A percentile compares a stretch with the other conserved stretches of the same genome.
phyloP scores from a whole-genome alignment of 2,113 vertebrate species.

The Chrysochloris asiatica region DNA sequence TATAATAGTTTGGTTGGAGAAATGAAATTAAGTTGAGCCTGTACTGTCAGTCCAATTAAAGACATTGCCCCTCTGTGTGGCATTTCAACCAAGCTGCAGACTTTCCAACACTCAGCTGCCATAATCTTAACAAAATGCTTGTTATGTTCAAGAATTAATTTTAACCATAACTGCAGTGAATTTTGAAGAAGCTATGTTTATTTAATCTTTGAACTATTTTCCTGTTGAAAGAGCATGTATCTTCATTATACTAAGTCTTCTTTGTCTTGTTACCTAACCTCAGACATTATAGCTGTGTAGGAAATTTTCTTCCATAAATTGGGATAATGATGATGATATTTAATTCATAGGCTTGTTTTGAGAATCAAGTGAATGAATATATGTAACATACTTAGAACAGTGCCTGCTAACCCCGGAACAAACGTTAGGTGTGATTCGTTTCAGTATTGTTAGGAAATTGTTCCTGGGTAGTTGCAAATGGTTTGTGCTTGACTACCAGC shows the following conservation, averaged over 20 bases:
- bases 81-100: neutral
- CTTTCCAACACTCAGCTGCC: neutral
- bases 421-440: neutral
- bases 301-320: neutral
- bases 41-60: too few species aligned
- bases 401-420: neutral
- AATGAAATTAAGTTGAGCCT: neutral
- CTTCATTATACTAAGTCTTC: neutral
- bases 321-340: neutral
- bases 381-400: neutral
- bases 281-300: neutral
- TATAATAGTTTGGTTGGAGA: neutral
- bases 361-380: neutral
- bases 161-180: neutral
- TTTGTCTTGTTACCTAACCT: neutral
- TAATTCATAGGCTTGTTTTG: neutral
- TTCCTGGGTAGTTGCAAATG: neutral
- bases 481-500: neutral
- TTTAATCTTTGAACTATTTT: constrained; percentile 6
- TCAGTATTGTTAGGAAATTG: neutral
- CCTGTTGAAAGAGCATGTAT: neutral
- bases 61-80: neutral
- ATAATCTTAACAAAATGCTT: neutral
- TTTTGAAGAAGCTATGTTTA: constrained; percentile 22
- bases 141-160: neutral